A percentile compares a stretch with the other conserved stretches of the same genome.
Evolutionary conservation across 2,797 vertebrate genomes (phyloP).

Genomic region (Thunnus albacares): DNA sequence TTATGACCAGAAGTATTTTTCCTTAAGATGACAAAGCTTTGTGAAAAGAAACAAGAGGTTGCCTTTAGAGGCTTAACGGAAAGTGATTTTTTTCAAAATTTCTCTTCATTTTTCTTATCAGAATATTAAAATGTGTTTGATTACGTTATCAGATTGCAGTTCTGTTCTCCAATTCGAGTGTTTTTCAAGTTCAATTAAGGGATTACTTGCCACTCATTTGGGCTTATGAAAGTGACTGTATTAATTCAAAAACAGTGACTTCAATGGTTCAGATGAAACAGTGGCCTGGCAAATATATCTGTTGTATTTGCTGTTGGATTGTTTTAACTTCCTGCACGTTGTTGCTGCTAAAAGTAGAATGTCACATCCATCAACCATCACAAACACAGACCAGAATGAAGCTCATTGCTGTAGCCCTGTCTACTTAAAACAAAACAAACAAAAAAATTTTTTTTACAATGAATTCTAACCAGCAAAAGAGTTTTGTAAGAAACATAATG

Average conservation of each 20-base stretch:
- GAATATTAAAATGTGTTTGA: constrained; percentile 14
- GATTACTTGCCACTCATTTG: constrained; percentile 13
- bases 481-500: neutral
- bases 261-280: constrained; percentile 1
- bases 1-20: constrained; percentile 21
- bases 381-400: neutral
- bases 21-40: neutral
- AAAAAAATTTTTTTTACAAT: too few relatives aligned
- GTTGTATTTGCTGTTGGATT: too few relatives aligned
- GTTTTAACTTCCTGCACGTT: neutral
- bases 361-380: neutral
- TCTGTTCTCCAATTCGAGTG: constrained; percentile 7
- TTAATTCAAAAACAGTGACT: constrained; percentile 10
- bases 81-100: neutral
- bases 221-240: neutral
- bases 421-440: too few relatives aligned
- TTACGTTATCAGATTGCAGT: constrained; percentile 21
- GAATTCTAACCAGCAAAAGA: too few relatives aligned
- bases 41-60: constrained; percentile 27
- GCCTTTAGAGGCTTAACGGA: constrained; percentile 12
- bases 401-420: too few relatives aligned
- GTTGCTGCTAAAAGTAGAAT: neutral
- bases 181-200: constrained; percentile 34
- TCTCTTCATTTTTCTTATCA: constrained; percentile 28
- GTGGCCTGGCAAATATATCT: neutral